Percentiles rank a stretch among this genome's conserved stretches.
These are phyloP conservation scores for Eira barbara DNA, from an alignment of 2,113 vertebrate species.

Conservation along the genomic window DNA sequence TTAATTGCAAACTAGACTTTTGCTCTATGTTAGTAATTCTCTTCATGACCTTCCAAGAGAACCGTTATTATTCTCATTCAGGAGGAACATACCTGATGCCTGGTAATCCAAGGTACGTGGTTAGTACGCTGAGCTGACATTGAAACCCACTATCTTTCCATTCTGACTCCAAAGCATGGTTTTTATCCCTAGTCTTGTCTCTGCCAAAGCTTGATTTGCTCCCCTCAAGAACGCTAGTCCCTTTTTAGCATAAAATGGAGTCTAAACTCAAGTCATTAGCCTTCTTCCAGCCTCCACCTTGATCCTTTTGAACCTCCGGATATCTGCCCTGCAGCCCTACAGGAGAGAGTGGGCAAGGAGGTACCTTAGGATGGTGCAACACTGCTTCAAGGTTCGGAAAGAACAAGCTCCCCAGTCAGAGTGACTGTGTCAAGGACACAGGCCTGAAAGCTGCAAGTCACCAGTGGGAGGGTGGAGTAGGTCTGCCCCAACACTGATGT, in stretches of 20 bases:
- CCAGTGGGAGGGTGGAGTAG: neutral
- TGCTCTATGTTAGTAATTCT: neutral
- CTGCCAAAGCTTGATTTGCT: neutral
- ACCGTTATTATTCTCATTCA: neutral
- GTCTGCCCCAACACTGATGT: conserved; percentile 24
- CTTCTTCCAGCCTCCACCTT: neutral
- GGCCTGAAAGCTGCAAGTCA: neutral
- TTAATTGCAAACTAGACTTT: neutral
- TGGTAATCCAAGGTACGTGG: neutral
- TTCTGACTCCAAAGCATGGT: neutral
- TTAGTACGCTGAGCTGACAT: neutral
- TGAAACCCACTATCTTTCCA: neutral
- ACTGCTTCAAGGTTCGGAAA: neutral
- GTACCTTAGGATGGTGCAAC: conserved; percentile 28
- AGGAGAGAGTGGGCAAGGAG: neutral
- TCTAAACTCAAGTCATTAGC: neutral
- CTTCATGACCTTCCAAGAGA: neutral
- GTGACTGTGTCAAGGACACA: neutral
- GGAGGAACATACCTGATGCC: neutral
- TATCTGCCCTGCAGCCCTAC: neutral
- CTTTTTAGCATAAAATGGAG: neutral
- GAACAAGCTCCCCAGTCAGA: neutral
- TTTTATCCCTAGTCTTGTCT: neutral
- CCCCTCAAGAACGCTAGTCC: neutral
- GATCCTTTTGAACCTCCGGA: neutral